phyloP scores from a whole-genome alignment of 2,888 invertebrate genomes.

The Tenthredo amoena region DNA sequence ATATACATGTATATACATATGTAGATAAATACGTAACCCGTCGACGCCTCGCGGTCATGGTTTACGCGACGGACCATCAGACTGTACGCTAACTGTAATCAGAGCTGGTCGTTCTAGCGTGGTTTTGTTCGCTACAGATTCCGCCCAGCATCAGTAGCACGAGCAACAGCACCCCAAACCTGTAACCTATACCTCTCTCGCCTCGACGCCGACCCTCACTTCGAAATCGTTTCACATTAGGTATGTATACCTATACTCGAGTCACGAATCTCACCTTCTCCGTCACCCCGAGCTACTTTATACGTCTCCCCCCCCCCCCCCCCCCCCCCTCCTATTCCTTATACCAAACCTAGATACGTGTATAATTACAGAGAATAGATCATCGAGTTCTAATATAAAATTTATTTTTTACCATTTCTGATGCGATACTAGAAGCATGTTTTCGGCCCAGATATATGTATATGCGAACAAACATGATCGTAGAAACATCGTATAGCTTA shows the following conservation, averaged over 20 bases:
- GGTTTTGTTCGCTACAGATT: conserved; percentile 57
- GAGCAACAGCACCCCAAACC: neutral
- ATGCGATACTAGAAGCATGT: no score
- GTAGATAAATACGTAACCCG: neutral
- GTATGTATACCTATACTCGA: neutral
- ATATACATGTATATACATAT: neutral
- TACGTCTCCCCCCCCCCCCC: neutral
- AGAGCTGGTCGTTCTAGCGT: conserved; percentile 70
- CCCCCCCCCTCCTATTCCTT: neutral
- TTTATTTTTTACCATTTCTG: no score
- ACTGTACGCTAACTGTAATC: conserved; percentile 74
- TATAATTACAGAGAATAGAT: no score
- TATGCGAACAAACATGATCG: no score
- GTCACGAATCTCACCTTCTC: neutral
- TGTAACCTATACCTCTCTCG: conserved; percentile 12
- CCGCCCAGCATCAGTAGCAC: conserved; percentile 14
- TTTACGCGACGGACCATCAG: conserved; percentile 65
- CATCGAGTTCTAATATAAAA: no score
- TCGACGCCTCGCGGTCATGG: conserved; percentile 17
- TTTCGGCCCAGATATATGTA: no score
- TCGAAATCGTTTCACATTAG: neutral
- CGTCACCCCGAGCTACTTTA: neutral
- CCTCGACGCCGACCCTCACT: conserved; percentile 39
- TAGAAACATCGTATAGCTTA: no score
- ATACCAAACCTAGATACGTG: no score